Evolutionary conservation across 35 echinoderm and acorn worm species (phyloP).

Genomic region (Apostichopus parvimensis): DNA sequence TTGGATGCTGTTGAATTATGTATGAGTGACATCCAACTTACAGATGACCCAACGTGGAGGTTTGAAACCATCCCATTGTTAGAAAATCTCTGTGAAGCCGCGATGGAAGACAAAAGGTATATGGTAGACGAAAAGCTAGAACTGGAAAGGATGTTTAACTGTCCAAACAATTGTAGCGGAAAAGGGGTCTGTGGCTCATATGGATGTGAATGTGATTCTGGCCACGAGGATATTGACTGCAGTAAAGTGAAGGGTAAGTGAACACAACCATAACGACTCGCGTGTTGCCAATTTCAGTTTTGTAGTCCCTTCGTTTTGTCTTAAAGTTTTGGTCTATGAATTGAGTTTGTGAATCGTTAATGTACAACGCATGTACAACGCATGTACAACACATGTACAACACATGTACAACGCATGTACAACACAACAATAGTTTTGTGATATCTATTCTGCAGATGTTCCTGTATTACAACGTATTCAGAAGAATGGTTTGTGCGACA

Average conservation of each 20-base stretch:
- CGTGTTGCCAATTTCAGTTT: too few relatives aligned
- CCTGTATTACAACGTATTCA: slow-evolving; percentile 68
- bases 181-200: slow-evolving; percentile 66
- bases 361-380: too few relatives aligned
- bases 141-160: slow-evolving; percentile 73
- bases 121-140: slow-evolving; percentile 43
- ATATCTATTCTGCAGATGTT: slow-evolving; percentile 31
- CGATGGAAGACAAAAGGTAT: slow-evolving; percentile 59
- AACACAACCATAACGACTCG: too few relatives aligned
- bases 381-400: too few relatives aligned
- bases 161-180: slow-evolving; percentile 87
- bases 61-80: slow-evolving; percentile 75
- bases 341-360: too few relatives aligned
- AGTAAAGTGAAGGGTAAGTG: slow-evolving; percentile 64
- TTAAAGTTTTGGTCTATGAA: too few relatives aligned
- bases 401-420: too few relatives aligned
- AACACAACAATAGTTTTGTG: not conserved
- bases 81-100: slow-evolving; percentile 89
- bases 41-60: slow-evolving; percentile 87
- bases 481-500: slow-evolving; percentile 94
- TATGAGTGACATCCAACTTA: slow-evolving; percentile 83
- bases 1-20: slow-evolving; percentile 89
- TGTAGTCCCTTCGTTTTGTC: too few relatives aligned
- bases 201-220: slow-evolving; percentile 77
- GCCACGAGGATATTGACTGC: slow-evolving; percentile 66